These are phyloP conservation scores for Drosophila pruinosa DNA, from an alignment of 1,140 invertebrate genomes.

Conservation along the genomic window DNA sequence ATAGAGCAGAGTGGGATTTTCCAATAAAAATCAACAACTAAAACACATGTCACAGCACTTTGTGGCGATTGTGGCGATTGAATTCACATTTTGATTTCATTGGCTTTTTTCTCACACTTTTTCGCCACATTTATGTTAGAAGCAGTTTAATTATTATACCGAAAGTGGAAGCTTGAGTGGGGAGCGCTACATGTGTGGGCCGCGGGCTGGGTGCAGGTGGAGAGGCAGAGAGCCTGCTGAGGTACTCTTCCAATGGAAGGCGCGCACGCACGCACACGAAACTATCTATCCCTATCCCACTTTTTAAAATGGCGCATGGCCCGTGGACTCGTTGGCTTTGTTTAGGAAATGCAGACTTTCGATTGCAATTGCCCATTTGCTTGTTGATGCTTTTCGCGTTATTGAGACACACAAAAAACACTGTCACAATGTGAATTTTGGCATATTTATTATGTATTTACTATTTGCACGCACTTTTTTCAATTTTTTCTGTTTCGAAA, in stretches of 20 bases:
- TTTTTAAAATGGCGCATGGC: constrained; percentile 75
- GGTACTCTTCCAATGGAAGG: constrained; percentile 70
- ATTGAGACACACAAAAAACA: neutral
- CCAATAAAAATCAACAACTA: neutral
- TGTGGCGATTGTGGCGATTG: neutral
- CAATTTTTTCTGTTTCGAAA: constrained; percentile 30
- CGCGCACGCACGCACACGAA: constrained; percentile 73
- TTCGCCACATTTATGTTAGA: constrained; percentile 56
- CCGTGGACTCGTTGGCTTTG: constrained; percentile 65
- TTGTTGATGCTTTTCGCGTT: constrained; percentile 10
- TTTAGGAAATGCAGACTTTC: constrained; percentile 75
- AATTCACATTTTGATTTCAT: neutral
- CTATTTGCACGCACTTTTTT: constrained; percentile 18
- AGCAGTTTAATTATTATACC: constrained; percentile 62
- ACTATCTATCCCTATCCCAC: constrained; percentile 80
- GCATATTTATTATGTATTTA: neutral
- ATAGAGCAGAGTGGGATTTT: constrained; percentile 15
- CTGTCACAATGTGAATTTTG: neutral
- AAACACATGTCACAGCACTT: neutral
- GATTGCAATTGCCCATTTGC: constrained; percentile 39
- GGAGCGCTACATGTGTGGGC: neutral
- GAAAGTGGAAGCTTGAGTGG: constrained; percentile 29
- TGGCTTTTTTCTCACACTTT: constrained; percentile 24
- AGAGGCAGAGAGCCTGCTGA: constrained; percentile 1
- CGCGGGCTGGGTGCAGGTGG: neutral